Base-by-base conservation (phyloP, 2,888 invertebrate genomes). In the Odontocolon sp. region DNA sequence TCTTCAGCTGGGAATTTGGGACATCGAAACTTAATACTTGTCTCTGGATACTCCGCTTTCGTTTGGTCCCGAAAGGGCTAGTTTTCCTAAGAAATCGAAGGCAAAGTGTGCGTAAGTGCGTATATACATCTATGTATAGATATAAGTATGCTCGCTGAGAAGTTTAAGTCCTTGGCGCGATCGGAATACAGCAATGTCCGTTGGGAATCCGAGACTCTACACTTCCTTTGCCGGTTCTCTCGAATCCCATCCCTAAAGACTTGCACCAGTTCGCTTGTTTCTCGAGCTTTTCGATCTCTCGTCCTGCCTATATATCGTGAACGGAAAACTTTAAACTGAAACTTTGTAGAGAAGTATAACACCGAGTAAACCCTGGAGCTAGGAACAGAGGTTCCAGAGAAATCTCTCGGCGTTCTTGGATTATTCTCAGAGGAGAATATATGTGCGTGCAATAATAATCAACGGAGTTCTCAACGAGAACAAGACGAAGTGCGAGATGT, bases 211-310 rank as follows among this genome's bases (percentile, higher is more conserved):
- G 18, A 33, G 57, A 57, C 67, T 54, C 14, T n/a, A n/a, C n/a
- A n/a, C 40, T 64, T 59, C 57, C 63, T 77, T 68, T 45, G 47
- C 63, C 36, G 57, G 63, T 23, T 68, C 56, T 68, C 61, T 40
- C 9, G 57, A 57, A 66, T 77, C 63, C 71, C n/a, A n/a, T 77
- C 77, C 77, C 77, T 64, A 64, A 77, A 77, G 77, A 68, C 70
- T 18, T 23, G 16, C 61, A 70, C 59, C 50, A 38, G 42, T 33
- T 68, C 21, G 50, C 61, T 26, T 23, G 42, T n/a, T 47, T 14
- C 68, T 23, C 21, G 63, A 71, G 76, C 76, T 71, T 72, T 68
- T 77, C 72, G 77, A 77, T 77, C 68, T 72, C 47, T 57, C 40
- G 21, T 50, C 3, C 33, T 42, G 52, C 47, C 54, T 69, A 68